Conservation (phyloP, 2,113 vertebrate genomes). For the Caloenas nicobarica region DNA sequence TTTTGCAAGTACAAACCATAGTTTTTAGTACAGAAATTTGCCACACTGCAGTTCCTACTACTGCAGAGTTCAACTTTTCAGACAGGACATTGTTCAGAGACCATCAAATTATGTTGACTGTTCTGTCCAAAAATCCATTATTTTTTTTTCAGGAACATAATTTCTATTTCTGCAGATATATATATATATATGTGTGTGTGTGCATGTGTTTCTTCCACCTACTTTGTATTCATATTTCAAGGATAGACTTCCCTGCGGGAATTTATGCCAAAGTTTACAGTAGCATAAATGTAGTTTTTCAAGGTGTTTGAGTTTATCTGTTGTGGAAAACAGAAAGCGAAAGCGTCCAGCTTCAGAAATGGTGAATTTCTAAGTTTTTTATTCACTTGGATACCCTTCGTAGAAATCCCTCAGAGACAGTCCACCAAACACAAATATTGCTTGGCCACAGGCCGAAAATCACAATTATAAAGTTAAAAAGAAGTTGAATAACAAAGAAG, state of each 20-base stretch:
- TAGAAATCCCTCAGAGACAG: background rate
- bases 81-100: background rate
- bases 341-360: background rate
- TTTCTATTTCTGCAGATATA: background rate
- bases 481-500: background rate
- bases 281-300: background rate
- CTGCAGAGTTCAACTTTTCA: background rate
- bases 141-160: background rate
- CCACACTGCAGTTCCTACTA: background rate
- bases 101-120: background rate
- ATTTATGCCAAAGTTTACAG: background rate
- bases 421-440: background rate
- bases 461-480: background rate
- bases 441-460: background rate
- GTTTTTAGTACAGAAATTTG: background rate
- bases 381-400: background rate
- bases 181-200: accelerated
- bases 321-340: background rate
- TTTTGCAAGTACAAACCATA: background rate
- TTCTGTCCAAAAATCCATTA: background rate
- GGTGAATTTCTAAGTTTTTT: background rate
- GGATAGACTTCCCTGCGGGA: background rate
- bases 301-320: background rate
- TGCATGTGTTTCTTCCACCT: background rate
- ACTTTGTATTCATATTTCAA: background rate